Evolutionary conservation across 2,888 invertebrate species (phyloP), one percentile per base, ranked within the genome.

Genomic region (Aphidius colemani): DNA sequence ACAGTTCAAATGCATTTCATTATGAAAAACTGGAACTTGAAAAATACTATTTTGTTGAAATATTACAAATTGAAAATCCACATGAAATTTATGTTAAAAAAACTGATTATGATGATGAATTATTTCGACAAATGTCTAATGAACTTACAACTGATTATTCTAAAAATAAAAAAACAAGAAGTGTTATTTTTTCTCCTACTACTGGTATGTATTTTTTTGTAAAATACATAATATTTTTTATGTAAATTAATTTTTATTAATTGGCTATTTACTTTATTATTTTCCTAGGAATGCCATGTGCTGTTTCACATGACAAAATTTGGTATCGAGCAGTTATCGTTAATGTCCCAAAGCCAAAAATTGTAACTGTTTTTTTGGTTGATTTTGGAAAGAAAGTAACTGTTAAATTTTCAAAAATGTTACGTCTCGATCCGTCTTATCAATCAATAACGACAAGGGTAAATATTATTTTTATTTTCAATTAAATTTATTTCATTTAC

Each of bases 131-230:
- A 58, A 72, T 88, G 62, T 80, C 79, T 65, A 78, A 80, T 11
- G 83, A 85, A 7, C 78, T 89, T 72, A 84, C 85, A 30, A 76
- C 81, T 43, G 82, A 84, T 72, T 85, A 85, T 65, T 6, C 48
- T 58, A 61, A 60, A 11, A 79, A 3, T 7, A 9, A 13, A 43
- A 18, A 13, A 13, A 49, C 6, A 43, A 13, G 1, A 8, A 65
- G 69, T 7, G 59, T 64, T 1, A 70, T 73, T 59, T 83, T 83
- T 73, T 77, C 84, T 18, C 87, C 87, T 1, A 83, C 85, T 78
- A 75, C 82, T 72, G 84, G 88, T 88, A 80, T 80, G 82, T 40
- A 41, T 39, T 8, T 71, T 53, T 11, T 57, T 8, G 13, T 57
- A 51, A 7, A 13, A 56, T 59, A 43, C 8, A 49, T 18, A 57